Evolutionary conservation across 37 sponge, comb jelly and placozoan species (phyloP).

Genomic region (Chondrosia reniformis): DNA sequence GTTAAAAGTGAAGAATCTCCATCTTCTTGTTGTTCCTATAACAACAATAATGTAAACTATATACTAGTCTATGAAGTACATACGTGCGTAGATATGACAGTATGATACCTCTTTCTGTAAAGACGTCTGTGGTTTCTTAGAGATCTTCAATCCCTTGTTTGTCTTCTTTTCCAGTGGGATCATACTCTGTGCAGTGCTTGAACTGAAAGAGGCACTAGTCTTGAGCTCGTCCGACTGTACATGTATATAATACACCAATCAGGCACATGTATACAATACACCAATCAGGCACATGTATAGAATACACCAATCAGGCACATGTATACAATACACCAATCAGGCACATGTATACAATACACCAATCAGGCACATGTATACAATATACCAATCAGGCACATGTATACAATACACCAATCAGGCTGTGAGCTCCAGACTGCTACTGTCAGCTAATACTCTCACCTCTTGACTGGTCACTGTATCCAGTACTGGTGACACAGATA

Average conservation of each 20-base stretch:
- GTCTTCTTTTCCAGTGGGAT: background rate
- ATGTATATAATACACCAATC: background rate
- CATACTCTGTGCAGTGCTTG: background rate
- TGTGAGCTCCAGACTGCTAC: background rate
- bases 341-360: background rate
- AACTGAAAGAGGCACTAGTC: background rate
- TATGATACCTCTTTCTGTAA: too few species aligned
- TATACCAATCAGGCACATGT: too few species aligned
- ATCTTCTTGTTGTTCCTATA: background rate
- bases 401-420: background rate
- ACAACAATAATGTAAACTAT: background rate
- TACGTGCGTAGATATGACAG: background rate
- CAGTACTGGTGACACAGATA: constrained; percentile 31
- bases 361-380: background rate
- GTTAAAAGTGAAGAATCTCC: too few species aligned
- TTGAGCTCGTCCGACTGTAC: background rate
- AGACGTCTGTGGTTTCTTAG: too few species aligned
- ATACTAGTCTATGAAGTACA: background rate
- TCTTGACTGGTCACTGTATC: background rate
- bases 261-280: background rate
- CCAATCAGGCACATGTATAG: background rate
- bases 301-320: background rate
- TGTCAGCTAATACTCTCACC: background rate
- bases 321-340: background rate
- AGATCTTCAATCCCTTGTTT: background rate